Percentiles rank a stretch among this genome's conserved stretches.
Conservation (phyloP, 92 coral and sea anemone genomes). For the Micromussa lordhowensis region DNA sequence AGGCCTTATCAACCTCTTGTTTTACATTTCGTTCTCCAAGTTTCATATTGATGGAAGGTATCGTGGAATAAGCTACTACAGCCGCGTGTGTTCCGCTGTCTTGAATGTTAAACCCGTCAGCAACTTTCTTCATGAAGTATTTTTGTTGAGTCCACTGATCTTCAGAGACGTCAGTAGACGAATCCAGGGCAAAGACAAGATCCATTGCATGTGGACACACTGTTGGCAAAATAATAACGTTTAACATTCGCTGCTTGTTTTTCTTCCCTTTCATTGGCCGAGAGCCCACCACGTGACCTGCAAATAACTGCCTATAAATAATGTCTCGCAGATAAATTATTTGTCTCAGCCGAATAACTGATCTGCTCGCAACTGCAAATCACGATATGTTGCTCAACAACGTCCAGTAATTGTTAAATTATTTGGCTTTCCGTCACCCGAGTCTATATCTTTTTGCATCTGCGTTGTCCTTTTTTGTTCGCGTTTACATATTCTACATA, state of each 20-base stretch:
- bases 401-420: too few relatives aligned
- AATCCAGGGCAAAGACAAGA: constrained; percentile 95
- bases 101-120: constrained; percentile 75
- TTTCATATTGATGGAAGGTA: constrained; percentile 89
- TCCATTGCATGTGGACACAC: constrained; percentile 91
- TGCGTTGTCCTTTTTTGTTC: too few relatives aligned
- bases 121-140: constrained; percentile 72
- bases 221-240: constrained; percentile 12
- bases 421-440: too few relatives aligned
- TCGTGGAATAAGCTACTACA: constrained; percentile 91
- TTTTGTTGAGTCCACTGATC: constrained; percentile 93
- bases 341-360: too few relatives aligned
- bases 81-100: constrained; percentile 89
- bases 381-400: too few relatives aligned
- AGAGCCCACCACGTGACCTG: too few relatives aligned
- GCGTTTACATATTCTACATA: too few relatives aligned
- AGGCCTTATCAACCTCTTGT: constrained; percentile 73
- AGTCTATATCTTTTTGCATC: too few relatives aligned
- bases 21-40: constrained; percentile 83
- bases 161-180: constrained; percentile 86
- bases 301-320: too few relatives aligned
- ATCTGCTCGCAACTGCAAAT: too few relatives aligned
- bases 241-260: background rate
- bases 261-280: too few relatives aligned
- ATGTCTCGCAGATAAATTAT: too few relatives aligned